A percentile compares a stretch with the other conserved stretches of the same genome.
Evolutionary conservation across 2,113 vertebrate genomes (phyloP).

Genomic region (Hippocampus abdominalis): DNA sequence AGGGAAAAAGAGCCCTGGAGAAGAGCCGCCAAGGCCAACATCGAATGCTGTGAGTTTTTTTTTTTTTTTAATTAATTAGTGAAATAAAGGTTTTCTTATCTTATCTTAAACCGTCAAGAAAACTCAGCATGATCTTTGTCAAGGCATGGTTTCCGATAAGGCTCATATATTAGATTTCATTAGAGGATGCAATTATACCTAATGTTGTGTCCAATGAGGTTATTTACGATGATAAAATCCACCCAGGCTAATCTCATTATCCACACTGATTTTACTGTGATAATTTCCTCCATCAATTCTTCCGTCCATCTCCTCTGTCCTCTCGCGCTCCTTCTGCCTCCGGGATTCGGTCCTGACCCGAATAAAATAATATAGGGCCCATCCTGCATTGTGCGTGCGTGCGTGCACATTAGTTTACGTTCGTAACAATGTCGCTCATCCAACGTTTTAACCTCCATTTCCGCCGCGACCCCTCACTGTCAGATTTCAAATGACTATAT

Average conservation of each 20-base stretch:
- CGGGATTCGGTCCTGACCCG: conserved; percentile 51
- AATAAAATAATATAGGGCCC: conserved; percentile 38
- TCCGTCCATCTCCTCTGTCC: conserved; percentile 41
- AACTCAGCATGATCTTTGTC: background rate
- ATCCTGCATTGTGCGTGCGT: conserved; percentile 11
- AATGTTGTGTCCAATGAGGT: background rate
- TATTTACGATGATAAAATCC: background rate
- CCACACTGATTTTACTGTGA: background rate
- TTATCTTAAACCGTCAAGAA: no score
- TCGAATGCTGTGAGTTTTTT: conserved; percentile 74
- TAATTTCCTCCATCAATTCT: conserved; percentile 31
- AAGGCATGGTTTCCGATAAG: background rate
- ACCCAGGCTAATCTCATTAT: background rate
- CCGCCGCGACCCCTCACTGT: conserved; percentile 15
- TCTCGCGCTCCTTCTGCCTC: conserved; percentile 34
- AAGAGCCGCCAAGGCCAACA: conserved; percentile 77
- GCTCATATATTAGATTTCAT: background rate
- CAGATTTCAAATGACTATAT: conserved; percentile 11
- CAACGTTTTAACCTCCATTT: conserved; percentile 33
- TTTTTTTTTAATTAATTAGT: no score
- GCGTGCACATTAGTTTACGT: background rate
- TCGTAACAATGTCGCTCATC: background rate
- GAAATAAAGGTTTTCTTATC: no score
- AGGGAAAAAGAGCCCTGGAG: conserved; percentile 81
- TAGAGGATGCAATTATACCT: background rate